Base-by-base conservation (phyloP, 1,140 invertebrate species). In the Tetramorium alpestre region DNA sequence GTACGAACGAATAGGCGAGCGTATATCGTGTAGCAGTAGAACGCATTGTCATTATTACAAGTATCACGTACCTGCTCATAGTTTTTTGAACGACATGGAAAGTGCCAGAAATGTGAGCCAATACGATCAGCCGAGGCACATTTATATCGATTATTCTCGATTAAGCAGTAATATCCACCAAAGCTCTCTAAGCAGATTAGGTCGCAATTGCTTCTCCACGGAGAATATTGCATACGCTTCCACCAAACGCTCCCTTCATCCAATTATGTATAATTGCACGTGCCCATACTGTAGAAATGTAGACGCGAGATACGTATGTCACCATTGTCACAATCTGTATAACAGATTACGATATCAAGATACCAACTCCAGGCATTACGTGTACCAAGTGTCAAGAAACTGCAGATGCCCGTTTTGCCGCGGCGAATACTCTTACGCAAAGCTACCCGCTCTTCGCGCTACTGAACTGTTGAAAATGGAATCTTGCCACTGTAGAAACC, bases 151-250 rank as follows among this genome's bases (percentile, higher is more conserved):
- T 33, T 86, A 92, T 1, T 86, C 90, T 22, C 90, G 92, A 85
- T 87, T 94, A 3, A 77, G 91, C 44, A 92, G 86, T 41, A 93
- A 93, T n/a, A 91, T 93, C 7, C 94, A 92, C 49, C 93, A 94
- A 3, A 93, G 88, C 85, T 91, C 92, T 16, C 65, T 95, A 33
- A 93, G 84, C 47, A 90, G 92, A 76, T 81, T 94, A 10, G 92
- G 94, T 47, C 90, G 94, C 2, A 95, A 95, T 65, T 95, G 94
- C 73, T 95, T 95, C 51, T 95, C 94, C 0, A 94, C 92, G 10
- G 94, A 95, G 56, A 95, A 95, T 65, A 94, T 95, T 51, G 91
- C 93, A 41, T 93, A 93, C 8, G 92, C 93, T 3, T 91, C 92
- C 0, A 92, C 92, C 54, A 92, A 93, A 78, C 91, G 92, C 41